Evolutionary conservation across 1,140 invertebrate genomes (phyloP), one percentile per base, ranked within the genome.

Genomic region (Holcopasites calliopsidis): DNA sequence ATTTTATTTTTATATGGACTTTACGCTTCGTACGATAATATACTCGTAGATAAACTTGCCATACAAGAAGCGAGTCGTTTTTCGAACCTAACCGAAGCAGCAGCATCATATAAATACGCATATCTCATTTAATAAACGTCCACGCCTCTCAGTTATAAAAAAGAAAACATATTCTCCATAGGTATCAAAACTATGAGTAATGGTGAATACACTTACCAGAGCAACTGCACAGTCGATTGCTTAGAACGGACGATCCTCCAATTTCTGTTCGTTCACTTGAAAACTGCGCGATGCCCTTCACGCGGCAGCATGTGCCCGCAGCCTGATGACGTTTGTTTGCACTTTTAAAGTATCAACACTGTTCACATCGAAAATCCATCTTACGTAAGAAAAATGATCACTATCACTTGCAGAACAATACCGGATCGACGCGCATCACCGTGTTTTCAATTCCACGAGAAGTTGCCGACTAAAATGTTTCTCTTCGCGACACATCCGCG

Each of bases 151-250:
- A 1, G 18, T 50, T 13, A 21, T 28, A 52, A 6, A 23, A 23
- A 64, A 3, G 40, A 33, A 40, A 33, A 40, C 21, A 13, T 33
- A 23, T 11, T 11, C 16, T 7, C 3, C 44, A 13, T 28, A 33
- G 40, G 4, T 0, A 8, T 18, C 21, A 47, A 40, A 62, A 31
- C 47, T 7, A 6, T 1, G 21, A 11, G 2, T 16, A 16, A 44
- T n/a, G n/a, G n/a, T n/a, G n/a, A n/a, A n/a, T n/a, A n/a, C 50
- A 54, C 64, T 31, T 69, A 49, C 71, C 61, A 21, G 55, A n/a
- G 16, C 31, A 26, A 35, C 16, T 55, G 35, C n/a, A 18, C 7
- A 13, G 8, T 21, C n/a, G 11, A 47, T 49, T 18, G 21, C 11
- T 13, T 18, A 2, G 0, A 28, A 16, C 4, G 13, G 16, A 28